Evolutionary conservation across 2,113 vertebrate genomes (phyloP), one percentile per base, ranked within the genome.

Genomic region (Oenanthe oenanthe): DNA sequence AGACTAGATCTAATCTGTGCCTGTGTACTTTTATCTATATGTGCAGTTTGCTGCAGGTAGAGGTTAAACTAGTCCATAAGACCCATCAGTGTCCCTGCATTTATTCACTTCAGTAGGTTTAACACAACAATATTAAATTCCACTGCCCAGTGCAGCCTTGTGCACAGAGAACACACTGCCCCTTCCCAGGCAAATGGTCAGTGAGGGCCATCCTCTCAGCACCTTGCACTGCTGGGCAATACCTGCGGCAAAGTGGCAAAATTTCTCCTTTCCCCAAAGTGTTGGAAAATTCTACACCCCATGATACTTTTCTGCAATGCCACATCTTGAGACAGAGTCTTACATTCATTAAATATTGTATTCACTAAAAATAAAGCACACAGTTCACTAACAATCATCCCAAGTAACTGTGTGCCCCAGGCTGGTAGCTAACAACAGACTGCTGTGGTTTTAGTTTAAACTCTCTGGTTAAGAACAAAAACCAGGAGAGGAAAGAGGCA

Each of bases 161-260:
- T 12, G 31, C 25, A n/a, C 10, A 45, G 78, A 4, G 2, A 32
- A 71, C 42, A 21, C 9, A 25, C 29, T 40, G 34, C 12, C 6
- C 34, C 57, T 65, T 75, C 26, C 50, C 67, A 50, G 36, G 7
- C 17, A 62, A 58, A 50, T 5, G 8, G 13, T 63, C 2, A 4
- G 12, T 17, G 48, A 7, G 6, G 16, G 58, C 8, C 0, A 0
- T 53, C 22, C 51, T 47, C 13, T 20, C 2, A 1, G 22, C 9
- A 45, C 56, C 40, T 71, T 14, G 4, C 1, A 4, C 22, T 36
- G 62, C 11, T 31, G 26, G 11, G 6, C 24, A 71, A 29, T 18
- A 88, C 10, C 10, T 72, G 15, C 29, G 68, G 7, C 11, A 73
- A 25, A 78, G 22, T 5, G 10, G 17, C 43, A 87, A 90, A 76